phyloP scores from a whole-genome alignment of 2,113 vertebrate species.

The Dicerorhinus sumatrensis region DNA sequence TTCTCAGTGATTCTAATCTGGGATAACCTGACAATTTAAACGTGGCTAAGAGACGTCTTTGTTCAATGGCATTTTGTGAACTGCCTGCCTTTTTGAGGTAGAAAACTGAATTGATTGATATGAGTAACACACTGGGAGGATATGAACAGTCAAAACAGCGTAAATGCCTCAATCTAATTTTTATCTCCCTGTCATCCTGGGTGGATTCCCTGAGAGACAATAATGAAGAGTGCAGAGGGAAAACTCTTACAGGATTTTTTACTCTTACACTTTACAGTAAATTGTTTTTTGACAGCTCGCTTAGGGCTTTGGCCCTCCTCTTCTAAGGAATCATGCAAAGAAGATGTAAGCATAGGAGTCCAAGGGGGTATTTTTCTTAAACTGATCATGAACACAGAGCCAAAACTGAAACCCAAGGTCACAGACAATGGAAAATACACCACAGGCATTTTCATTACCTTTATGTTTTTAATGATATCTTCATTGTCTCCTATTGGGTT shows the following conservation, averaged over 20 bases:
- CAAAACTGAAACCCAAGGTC: conserved; percentile 44
- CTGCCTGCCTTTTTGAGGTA: conserved; percentile 1
- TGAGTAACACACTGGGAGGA: conserved; percentile 47
- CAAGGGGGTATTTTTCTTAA: conserved; percentile 73
- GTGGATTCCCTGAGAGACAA: conserved; percentile 44
- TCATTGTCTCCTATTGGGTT: conserved; percentile 69
- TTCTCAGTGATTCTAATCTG: conserved; percentile 46
- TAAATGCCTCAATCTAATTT: conserved; percentile 73
- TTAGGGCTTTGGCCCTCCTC: conserved; percentile 60
- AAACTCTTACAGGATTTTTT: conserved; percentile 63
- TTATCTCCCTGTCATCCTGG: conserved; percentile 72
- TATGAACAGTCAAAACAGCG: conserved; percentile 70
- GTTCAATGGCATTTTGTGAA: conserved; percentile 23
- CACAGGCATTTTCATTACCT: conserved; percentile 52
- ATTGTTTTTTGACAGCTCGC: conserved; percentile 76
- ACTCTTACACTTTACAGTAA: conserved; percentile 55
- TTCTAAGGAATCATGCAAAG: background rate
- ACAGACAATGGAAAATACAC: conserved; percentile 57
- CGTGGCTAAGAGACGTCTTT: background rate
- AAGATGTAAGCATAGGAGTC: conserved; percentile 12
- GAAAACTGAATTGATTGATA: conserved; percentile 54
- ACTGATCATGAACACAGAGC: conserved; percentile 59
- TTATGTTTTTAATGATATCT: conserved; percentile 69
- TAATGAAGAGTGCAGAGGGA: conserved; percentile 71
- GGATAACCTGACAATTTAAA: background rate